Base-by-base conservation (phyloP, 2,797 vertebrate species). In the Anableps anableps region DNA sequence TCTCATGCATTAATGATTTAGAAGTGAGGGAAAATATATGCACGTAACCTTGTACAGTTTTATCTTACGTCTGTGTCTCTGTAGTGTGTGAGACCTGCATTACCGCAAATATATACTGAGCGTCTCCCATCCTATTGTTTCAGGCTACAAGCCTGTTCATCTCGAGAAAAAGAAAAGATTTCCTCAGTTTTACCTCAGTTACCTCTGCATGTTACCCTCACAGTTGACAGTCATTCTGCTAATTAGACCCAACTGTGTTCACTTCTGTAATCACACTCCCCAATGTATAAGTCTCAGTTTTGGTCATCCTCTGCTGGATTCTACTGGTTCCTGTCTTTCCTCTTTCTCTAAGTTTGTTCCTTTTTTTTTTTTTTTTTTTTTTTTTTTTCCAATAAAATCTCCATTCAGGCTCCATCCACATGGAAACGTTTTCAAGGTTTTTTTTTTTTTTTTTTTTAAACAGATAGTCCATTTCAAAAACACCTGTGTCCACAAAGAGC, bases 1-100 rank as follows among this genome's bases (percentile, higher is more conserved):
- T 23, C 74, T 50, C 72, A 51, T 66, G 55, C 70, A 74, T 73
- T 55, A 73, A 21, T 51, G 72, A 68, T 47, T 48, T 51, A 58
- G 50, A 70, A 45, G 31, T 26, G 64, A 70, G 36, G 43, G 17
- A 48, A 71, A 55, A 75, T 34, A 23, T 51, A 74, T 51, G 17
- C 48, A 74, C 38, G 64, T 38, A 66, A 66, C 64, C 64, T 31
- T 66, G 64, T 66, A 38, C 36, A 66, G 34, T 38, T 38, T 10
- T 38, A 38, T 21, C 36, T 38, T 8, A 23, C 36, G 34, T 41
- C 23, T 66, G 34, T 66, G 34, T 66, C 64, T 66, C 64, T 66
- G 23, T 34, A 38, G 64, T 38, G 34, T 10, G 36, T 3, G 64
- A 66, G 21, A 23, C 34, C 64, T 11, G 5, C n/a, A 31, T 4